Conservation (phyloP, 1,140 invertebrate species). For the Trichonephila clavipes region DNA sequence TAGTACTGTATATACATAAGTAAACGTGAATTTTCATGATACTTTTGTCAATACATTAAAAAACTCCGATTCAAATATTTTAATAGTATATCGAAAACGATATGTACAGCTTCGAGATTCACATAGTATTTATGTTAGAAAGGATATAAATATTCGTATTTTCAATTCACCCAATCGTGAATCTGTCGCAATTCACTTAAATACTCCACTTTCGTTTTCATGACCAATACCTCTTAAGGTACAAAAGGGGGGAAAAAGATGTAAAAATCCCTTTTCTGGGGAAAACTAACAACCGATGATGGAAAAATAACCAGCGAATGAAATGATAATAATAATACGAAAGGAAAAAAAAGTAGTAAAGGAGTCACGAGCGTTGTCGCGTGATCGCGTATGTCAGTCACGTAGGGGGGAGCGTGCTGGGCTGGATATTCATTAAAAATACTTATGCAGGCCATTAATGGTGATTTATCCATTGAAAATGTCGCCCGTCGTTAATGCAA, state of each 20-base stretch:
- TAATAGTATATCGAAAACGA: no score
- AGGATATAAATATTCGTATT: no score
- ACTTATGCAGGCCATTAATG: constrained; percentile 76
- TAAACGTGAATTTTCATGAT: no score
- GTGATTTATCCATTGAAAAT: constrained; percentile 76
- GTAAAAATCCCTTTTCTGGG: not conserved
- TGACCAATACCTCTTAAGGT: not conserved
- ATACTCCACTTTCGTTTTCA: not conserved
- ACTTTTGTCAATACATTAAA: no score
- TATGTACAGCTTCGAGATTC: no score
- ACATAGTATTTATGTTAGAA: no score
- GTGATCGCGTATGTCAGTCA: constrained; percentile 73
- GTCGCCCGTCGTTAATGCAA: constrained; percentile 74
- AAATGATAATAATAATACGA: constrained; percentile 31
- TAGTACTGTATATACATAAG: no score
- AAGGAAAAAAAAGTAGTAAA: constrained; percentile 20
- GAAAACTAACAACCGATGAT: constrained; percentile 51
- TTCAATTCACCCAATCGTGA: no score
- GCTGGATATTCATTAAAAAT: constrained; percentile 76
- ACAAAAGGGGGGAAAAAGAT: not conserved
- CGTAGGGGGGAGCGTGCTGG: constrained; percentile 63
- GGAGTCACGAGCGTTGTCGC: constrained; percentile 65
- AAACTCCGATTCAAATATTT: no score
- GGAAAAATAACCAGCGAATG: constrained; percentile 54
- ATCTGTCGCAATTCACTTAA: not conserved